Percentiles rank a stretch among this genome's conserved stretches.
phyloP scores from a whole-genome alignment of 2,888 invertebrate species.

The Bellardia bayeri region DNA sequence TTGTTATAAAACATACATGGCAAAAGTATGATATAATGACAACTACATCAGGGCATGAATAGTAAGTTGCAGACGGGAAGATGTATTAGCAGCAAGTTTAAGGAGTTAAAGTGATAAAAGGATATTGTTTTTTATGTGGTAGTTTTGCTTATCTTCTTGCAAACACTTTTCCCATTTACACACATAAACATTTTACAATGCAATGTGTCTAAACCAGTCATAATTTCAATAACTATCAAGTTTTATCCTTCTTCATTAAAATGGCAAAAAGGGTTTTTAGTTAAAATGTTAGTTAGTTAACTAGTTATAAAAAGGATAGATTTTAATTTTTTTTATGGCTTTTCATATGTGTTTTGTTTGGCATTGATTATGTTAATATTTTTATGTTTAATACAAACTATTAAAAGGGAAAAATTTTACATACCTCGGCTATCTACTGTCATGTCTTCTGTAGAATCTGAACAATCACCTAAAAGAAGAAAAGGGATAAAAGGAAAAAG shows the following conservation, averaged over 20 bases:
- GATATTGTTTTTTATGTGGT: conserved; percentile 42
- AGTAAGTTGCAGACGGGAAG: conserved; percentile 29
- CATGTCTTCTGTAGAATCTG: conserved; percentile 84
- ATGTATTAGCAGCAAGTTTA: conserved; percentile 2
- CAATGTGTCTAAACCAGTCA: conserved; percentile 34
- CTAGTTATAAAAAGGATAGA: not conserved
- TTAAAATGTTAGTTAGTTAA: not conserved
- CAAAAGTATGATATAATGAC: conserved; percentile 23
- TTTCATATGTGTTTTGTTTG: not conserved
- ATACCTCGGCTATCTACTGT: conserved; percentile 84
- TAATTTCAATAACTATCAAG: conserved; percentile 37
- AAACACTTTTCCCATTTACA: conserved; percentile 9
- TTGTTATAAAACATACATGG: conserved; percentile 37
- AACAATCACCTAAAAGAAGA: conserved; percentile 83
- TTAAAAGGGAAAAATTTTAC: conserved; percentile 63
- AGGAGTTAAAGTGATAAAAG: conserved; percentile 51
- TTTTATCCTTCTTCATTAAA: not conserved
- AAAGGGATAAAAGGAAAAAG: conserved; percentile 35
- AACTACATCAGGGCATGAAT: not conserved
- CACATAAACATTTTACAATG: not conserved
- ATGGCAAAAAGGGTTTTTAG: not conserved
- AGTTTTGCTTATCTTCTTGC: conserved; percentile 29
- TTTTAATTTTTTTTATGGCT: not conserved
- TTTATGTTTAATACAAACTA: not conserved
- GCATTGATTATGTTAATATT: not conserved